Evolutionary conservation across 2,888 invertebrate species (phyloP).

Genomic region (Cheilosia urbana): DNA sequence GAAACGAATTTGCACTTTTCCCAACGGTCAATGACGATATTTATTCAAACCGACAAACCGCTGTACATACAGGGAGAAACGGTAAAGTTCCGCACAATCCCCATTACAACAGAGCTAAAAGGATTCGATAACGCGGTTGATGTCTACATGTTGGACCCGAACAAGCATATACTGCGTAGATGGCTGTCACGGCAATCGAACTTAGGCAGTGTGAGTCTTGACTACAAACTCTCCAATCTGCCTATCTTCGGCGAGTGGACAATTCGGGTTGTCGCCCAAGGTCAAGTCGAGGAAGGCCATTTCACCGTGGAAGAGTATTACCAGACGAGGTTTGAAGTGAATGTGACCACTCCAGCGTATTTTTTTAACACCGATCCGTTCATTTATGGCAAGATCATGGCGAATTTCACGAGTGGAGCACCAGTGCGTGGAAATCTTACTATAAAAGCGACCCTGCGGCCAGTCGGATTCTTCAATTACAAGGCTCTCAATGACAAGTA

Average conservation of each 20-base stretch:
- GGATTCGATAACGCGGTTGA: constrained; percentile 96
- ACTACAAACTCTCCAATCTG: constrained; percentile 95
- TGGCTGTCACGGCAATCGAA: constrained; percentile 97
- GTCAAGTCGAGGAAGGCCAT: constrained; percentile 92
- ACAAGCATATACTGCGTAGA: constrained; percentile 93
- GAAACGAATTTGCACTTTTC: constrained; percentile 94
- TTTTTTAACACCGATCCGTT: constrained; percentile 94
- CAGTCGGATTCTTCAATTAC: constrained; percentile 87
- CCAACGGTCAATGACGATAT: constrained; percentile 96
- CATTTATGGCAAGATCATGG: constrained; percentile 94
- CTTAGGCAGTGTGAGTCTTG: constrained; percentile 95
- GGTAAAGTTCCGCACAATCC: constrained; percentile 95
- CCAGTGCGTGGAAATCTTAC: constrained; percentile 96
- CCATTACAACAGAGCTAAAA: constrained; percentile 95
- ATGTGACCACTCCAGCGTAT: constrained; percentile 97
- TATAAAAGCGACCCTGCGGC: constrained; percentile 90
- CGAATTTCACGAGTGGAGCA: constrained; percentile 97
- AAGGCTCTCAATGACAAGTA: constrained; percentile 85
- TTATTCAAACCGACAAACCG: constrained; percentile 97
- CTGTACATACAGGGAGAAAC: constrained; percentile 96
- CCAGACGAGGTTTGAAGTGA: constrained; percentile 96
- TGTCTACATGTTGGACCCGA: constrained; percentile 95
- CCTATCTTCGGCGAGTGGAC: constrained; percentile 97
- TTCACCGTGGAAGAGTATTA: constrained; percentile 97
- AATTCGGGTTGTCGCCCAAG: constrained; percentile 94